Conservation (phyloP, 2,888 invertebrate genomes). For the Hedychridium roseum region DNA sequence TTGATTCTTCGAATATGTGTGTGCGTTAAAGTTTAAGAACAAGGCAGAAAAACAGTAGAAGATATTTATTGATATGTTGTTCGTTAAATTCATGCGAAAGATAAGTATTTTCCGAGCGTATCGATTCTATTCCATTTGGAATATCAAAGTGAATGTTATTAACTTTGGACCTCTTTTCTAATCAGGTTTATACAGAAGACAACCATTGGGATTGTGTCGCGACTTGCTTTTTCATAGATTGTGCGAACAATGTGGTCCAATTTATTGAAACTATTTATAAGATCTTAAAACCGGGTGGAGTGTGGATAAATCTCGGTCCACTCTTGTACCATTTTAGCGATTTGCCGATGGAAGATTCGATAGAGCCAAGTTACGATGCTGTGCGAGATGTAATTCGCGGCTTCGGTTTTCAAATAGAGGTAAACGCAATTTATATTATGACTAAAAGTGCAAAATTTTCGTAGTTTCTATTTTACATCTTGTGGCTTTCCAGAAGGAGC, state of each 20-base stretch:
- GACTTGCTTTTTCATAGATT: constrained; percentile 98
- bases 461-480: background rate
- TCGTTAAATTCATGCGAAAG: too few species aligned
- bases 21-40: too few species aligned
- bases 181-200: constrained; percentile 73
- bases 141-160: too few species aligned
- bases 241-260: constrained; percentile 94
- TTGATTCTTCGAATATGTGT: too few species aligned
- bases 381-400: constrained; percentile 79
- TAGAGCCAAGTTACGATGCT: constrained; percentile 92
- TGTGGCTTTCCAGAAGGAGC: constrained; percentile 79
- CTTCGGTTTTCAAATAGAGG: constrained; percentile 83
- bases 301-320: constrained; percentile 92
- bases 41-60: too few species aligned
- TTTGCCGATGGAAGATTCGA: constrained; percentile 84
- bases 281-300: constrained; percentile 88
- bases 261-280: constrained; percentile 92
- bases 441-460: background rate
- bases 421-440: constrained; percentile 53
- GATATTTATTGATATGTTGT: too few species aligned
- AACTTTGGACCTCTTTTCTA: too few species aligned
- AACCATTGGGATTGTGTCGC: constrained; percentile 91
- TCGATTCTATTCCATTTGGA: too few species aligned
- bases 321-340: constrained; percentile 90
- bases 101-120: too few species aligned